Evolutionary conservation across 1,140 invertebrate species (phyloP).

Genomic region (Oreohelix idahoensis): DNA sequence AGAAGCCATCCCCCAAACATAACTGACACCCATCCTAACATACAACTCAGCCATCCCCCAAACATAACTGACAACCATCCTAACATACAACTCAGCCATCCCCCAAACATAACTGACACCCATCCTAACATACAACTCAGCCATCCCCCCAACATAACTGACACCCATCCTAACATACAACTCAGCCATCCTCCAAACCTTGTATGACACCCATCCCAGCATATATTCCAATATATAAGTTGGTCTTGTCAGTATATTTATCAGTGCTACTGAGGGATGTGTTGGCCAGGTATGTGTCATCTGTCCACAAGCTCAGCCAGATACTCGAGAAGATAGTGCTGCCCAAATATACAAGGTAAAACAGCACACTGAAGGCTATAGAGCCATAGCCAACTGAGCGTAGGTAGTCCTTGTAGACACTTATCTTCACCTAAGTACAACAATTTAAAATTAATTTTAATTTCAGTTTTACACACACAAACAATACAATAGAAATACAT

Average conservation of each 20-base stretch:
- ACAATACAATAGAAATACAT: too few relatives aligned
- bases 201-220: conserved; percentile 63
- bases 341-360: conserved; percentile 24
- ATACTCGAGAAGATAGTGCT: conserved; percentile 53
- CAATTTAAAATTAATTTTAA: background rate
- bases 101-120: too few relatives aligned
- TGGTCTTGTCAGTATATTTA: conserved; percentile 59
- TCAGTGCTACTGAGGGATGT: conserved; percentile 48
- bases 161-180: too few relatives aligned
- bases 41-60: too few relatives aligned
- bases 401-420: conserved; percentile 60
- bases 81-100: too few relatives aligned
- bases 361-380: conserved; percentile 4
- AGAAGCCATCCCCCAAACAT: too few relatives aligned
- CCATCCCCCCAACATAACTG: too few relatives aligned
- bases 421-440: conserved; percentile 56
- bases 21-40: too few relatives aligned
- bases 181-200: conserved; percentile 48
- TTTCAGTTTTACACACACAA: too few relatives aligned
- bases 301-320: conserved; percentile 66
- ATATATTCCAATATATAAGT: conserved; percentile 63
- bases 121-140: too few relatives aligned
- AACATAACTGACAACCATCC: too few relatives aligned
- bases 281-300: conserved; percentile 58
- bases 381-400: conserved; percentile 51